Percentiles rank a stretch among this genome's conserved stretches.
Conservation (phyloP, 2,888 invertebrate genomes). For the Athripsodes cinereus region DNA sequence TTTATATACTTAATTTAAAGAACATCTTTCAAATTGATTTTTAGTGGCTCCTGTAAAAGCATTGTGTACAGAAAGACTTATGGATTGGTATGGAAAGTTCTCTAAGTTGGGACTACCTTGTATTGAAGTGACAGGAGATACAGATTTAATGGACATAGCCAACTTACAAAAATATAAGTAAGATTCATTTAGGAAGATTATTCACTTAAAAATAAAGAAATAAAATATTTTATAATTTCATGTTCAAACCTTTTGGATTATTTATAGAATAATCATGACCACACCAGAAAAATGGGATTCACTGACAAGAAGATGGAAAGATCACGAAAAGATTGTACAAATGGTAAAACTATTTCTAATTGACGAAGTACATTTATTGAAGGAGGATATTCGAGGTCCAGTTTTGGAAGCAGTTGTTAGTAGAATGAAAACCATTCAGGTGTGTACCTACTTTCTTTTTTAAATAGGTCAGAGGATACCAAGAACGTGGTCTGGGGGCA, state of each 20-base stretch:
- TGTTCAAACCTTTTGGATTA: not conserved
- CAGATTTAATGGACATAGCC: slow-evolving; percentile 56
- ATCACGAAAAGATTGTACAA: slow-evolving; percentile 56
- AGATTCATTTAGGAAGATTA: not conserved
- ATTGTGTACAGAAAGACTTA: slow-evolving; percentile 62
- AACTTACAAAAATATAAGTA: slow-evolving; percentile 42
- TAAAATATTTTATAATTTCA: no score
- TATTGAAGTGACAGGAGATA: slow-evolving; percentile 71
- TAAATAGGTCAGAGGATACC: no score
- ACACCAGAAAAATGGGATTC: slow-evolving; percentile 86
- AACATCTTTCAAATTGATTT: slow-evolving; percentile 10
- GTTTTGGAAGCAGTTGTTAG: slow-evolving; percentile 74
- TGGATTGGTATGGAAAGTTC: slow-evolving; percentile 70
- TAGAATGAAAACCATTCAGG: slow-evolving; percentile 71
- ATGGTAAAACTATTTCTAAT: slow-evolving; percentile 62
- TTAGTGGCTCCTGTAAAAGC: slow-evolving; percentile 78
- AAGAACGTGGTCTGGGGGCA: no score
- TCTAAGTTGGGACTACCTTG: slow-evolving; percentile 55
- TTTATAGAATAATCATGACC: slow-evolving; percentile 61
- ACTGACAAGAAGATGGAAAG: slow-evolving; percentile 67
- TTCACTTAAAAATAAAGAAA: not conserved
- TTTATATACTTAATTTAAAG: not conserved
- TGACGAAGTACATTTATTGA: slow-evolving; percentile 73
- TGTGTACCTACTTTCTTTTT: no score
- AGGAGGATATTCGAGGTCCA: slow-evolving; percentile 65